These are phyloP conservation scores for Melanerpes aurifrons DNA, from an alignment of 2,113 vertebrate genomes.

Conservation along the genomic window DNA sequence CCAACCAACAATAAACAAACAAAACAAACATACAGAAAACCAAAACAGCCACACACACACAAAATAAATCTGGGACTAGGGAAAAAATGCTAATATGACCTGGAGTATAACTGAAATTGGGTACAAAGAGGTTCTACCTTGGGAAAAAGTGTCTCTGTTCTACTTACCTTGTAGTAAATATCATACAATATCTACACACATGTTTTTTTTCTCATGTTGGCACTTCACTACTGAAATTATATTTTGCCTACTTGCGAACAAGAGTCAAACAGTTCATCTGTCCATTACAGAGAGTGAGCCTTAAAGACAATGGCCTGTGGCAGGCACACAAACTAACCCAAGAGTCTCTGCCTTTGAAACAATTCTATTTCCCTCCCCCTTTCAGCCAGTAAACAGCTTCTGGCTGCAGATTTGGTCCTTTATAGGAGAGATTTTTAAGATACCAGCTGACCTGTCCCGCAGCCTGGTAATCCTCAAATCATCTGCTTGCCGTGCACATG, in stretches of 20 bases:
- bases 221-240: background rate
- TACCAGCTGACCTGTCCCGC: slow-evolving; percentile 63
- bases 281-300: rapidly evolving
- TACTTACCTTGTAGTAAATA: background rate
- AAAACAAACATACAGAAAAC: too few species aligned
- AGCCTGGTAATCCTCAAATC: slow-evolving; percentile 69
- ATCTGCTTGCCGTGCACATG: slow-evolving; percentile 21
- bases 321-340: background rate
- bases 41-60: background rate
- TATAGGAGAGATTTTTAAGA: slow-evolving; percentile 58
- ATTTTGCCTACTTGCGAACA: background rate
- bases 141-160: background rate
- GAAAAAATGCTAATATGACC: background rate
- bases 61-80: background rate
- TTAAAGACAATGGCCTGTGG: background rate
- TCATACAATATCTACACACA: background rate
- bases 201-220: background rate
- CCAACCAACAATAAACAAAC: too few species aligned
- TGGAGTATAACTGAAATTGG: background rate
- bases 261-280: background rate
- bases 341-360: background rate
- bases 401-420: slow-evolving; percentile 52
- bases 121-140: background rate
- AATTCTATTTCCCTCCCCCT: background rate
- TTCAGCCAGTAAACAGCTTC: slow-evolving; percentile 57